Base-by-base conservation (phyloP, 92 coral and sea anemone species). In the Phenganax marumi region DNA sequence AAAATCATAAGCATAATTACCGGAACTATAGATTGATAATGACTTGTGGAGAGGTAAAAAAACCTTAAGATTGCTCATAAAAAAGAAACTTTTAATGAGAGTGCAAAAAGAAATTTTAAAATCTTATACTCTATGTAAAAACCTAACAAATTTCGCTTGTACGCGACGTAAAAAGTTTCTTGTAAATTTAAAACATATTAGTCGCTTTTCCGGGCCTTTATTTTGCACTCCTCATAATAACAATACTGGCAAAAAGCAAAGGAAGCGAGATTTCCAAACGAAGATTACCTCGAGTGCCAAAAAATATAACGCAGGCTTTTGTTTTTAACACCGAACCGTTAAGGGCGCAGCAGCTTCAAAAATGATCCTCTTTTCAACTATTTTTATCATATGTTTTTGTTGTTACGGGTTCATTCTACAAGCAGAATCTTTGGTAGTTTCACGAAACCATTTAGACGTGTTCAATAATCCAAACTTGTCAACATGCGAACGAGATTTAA, bases 381-480 rank as follows among this genome's bases (percentile, higher is more conserved):
- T 62, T 24, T 55, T 47, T 48, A 1, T 7, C 50, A 53, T 76
- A 24, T 24, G 54, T 0, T 39, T 39, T 3, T 53, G 68, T 14
- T 11, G 55, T 39, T 39, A 24, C 39, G 55, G 2, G 12, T 13
- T 25, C 13, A 43, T 24, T 76, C 3, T 53, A 14, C 18, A 51
- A 12, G 68, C 22, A 3, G n/a, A 76, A 25, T 6, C 81, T 3
- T 21, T 76, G 12, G 18, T 57, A 1, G 81, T 76, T 57, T 22
- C 81, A 8, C 55, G 81, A 39, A 22, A 51, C 23, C 26, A 58
- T 8, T 43, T 16, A 51, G 81, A 76, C 65, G 52, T 76, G 33
- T 76, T 76, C 14, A 55, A 19, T 26, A 76, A 54, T n/a, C 81
- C 81, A 55, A 76, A 25, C 9, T 10, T 12, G 50, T 12, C 62